These are phyloP conservation scores for Rhizomys pruinosus DNA, from an alignment of 2,113 vertebrate genomes.

Conservation along the genomic window DNA sequence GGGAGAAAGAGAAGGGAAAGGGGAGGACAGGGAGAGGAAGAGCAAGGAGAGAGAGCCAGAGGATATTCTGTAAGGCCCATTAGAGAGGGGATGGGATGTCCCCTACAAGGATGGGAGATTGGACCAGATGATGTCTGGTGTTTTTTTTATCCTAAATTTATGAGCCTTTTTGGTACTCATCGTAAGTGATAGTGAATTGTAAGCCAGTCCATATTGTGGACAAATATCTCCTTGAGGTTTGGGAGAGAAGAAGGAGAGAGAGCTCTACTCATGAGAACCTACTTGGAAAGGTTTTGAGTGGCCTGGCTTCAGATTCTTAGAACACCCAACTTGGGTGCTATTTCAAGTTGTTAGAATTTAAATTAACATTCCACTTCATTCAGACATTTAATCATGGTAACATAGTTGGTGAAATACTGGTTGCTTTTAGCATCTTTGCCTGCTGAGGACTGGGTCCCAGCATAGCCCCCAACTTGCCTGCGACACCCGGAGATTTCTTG, in stretches of 20 bases:
- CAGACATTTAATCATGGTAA: background rate
- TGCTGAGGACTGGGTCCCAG: background rate
- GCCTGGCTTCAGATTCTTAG: background rate
- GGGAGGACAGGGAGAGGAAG: too few species aligned
- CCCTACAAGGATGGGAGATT: background rate
- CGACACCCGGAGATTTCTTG: conserved; percentile 86
- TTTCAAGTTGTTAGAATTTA: background rate
- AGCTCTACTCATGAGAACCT: background rate
- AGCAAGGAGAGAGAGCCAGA: background rate
- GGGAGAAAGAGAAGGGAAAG: background rate
- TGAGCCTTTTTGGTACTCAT: background rate
- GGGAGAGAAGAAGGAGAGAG: background rate
- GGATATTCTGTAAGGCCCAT: background rate
- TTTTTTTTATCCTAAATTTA: background rate
- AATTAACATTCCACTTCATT: background rate
- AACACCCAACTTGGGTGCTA: background rate
- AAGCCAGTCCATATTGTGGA: background rate
- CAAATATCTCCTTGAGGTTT: background rate
- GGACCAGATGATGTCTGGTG: background rate
- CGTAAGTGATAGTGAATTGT: background rate
- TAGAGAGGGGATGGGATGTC: background rate
- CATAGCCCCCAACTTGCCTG: conserved; percentile 84
- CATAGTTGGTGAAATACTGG: background rate
- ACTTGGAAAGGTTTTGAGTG: background rate
- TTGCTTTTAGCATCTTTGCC: background rate